phyloP scores from a whole-genome alignment of 2,797 vertebrate genomes.

The Sternarchorhynchus goeldii region DNA sequence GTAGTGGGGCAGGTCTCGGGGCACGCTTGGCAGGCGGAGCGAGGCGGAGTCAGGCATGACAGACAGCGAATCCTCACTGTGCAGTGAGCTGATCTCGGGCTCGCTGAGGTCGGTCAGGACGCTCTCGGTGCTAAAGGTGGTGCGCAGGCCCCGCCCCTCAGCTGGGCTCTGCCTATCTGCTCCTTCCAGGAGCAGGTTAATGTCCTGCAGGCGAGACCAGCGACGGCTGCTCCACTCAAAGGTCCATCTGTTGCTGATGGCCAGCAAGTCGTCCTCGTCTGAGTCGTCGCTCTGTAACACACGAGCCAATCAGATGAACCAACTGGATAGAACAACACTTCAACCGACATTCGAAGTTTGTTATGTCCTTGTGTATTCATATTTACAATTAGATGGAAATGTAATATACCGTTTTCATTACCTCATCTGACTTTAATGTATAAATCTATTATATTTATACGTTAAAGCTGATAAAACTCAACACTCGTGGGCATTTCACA shows the following conservation, averaged over 20 bases:
- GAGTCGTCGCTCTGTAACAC: constrained; percentile 90
- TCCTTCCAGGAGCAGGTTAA: constrained; percentile 71
- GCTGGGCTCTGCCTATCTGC: constrained; percentile 47
- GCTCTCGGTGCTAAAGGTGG: constrained; percentile 93
- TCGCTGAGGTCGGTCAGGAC: constrained; percentile 96
- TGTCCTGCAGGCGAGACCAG: constrained; percentile 95
- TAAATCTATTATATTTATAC: too few relatives aligned
- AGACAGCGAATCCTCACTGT: constrained; percentile 84
- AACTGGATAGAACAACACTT: background rate
- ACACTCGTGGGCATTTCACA: background rate
- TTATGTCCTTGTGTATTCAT: background rate
- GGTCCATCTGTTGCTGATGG: constrained; percentile 98
- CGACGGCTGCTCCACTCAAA: constrained; percentile 94
- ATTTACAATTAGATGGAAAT: background rate
- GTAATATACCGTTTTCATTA: background rate
- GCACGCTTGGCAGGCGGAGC: constrained; percentile 64
- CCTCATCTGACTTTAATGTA: too few relatives aligned
- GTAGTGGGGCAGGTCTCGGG: constrained; percentile 58
- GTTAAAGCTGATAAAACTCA: constrained; percentile 12
- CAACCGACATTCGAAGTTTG: too few relatives aligned
- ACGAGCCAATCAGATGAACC: constrained; percentile 11
- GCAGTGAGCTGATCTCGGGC: constrained; percentile 90
- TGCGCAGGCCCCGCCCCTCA: constrained; percentile 74
- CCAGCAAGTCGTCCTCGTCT: constrained; percentile 95
- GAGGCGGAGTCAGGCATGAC: constrained; percentile 78